These are phyloP conservation scores for Thymelicus sylvestris DNA, from an alignment of 2,888 invertebrate species.

Conservation along the genomic window DNA sequence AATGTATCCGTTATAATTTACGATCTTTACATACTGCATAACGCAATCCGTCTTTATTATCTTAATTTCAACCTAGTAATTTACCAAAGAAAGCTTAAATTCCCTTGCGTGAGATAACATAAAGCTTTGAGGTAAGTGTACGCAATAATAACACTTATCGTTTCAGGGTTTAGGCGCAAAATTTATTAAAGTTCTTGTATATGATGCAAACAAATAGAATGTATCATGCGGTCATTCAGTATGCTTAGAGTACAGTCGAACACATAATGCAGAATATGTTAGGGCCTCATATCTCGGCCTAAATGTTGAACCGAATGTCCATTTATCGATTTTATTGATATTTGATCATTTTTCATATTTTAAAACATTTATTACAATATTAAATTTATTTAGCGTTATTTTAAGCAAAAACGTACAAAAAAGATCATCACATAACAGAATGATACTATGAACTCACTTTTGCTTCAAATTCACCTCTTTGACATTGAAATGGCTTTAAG, in stretches of 20 bases:
- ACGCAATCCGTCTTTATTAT: not conserved
- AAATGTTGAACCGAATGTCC: too few relatives aligned
- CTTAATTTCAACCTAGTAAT: not conserved
- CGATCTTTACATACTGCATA: conserved; percentile 11
- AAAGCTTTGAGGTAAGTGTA: not conserved
- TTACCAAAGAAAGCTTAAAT: not conserved
- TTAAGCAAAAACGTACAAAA: too few relatives aligned
- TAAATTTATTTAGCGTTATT: too few relatives aligned
- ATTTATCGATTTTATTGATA: too few relatives aligned
- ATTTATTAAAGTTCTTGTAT: not conserved
- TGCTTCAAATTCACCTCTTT: too few relatives aligned
- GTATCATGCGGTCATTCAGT: conserved; percentile 7
- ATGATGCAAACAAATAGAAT: conserved; percentile 9
- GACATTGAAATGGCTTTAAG: too few relatives aligned
- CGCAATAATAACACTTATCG: not conserved
- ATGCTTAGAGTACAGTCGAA: conserved; percentile 4
- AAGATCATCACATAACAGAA: too few relatives aligned
- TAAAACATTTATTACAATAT: too few relatives aligned
- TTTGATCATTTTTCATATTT: too few relatives aligned
- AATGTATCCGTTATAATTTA: conserved; percentile 13
- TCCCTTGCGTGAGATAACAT: not conserved
- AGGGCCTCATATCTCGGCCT: too few relatives aligned
- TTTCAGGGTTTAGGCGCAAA: not conserved
- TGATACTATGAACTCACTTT: too few relatives aligned
- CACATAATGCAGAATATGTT: not conserved